Base-by-base conservation (phyloP, 2,888 invertebrate genomes). In the Homarus gammarus region DNA sequence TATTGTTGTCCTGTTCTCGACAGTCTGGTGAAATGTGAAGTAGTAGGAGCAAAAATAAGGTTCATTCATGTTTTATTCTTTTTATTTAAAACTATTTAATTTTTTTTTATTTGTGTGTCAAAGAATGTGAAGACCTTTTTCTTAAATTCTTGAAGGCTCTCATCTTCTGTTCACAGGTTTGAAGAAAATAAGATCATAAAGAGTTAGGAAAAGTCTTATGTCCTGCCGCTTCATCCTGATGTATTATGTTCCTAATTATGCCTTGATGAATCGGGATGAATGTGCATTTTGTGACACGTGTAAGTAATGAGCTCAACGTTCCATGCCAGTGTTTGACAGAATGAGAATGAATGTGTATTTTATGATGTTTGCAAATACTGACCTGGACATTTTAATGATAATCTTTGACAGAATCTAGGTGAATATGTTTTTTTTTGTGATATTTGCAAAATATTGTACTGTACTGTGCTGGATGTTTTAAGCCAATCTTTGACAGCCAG, bases 201-300 rank as follows among this genome's bases (percentile, higher is more conserved):
- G 44, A 64, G n/a, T 27, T 38, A 81, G 36, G 27, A 64, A 81
- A 81, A 68, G 40, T 81, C n/a, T n/a, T n/a, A n/a, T n/a, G n/a
- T n/a, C 61, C 27, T 22, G 31, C n/a, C 49, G 27, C 75, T 61
- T 84, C 51, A 84, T 84, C 75, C 84, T 84, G 61, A 84, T 84
- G 40, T 79, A 72, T 84, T 84, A 84, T 75, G 84, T 84, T 84
- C 84, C 84, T 84, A 84, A 84, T 75, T 84, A 75, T 84, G 84
- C 84, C 84, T 84, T 84, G 84, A 75, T 75, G 64, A 64, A 64
- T 64, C 79, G 61, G 75, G 72, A 51, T 64, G 84, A 75, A 40
- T 61, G 83, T 84, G 72, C 31, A 64, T 73, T 84, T 61, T 27
- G 51, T 70, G 72, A 72, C 72, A 40, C 31, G 56, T 56, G 36